phyloP scores from a whole-genome alignment of 2,888 invertebrate species.

The Elaeidobius kamerunicus region DNA sequence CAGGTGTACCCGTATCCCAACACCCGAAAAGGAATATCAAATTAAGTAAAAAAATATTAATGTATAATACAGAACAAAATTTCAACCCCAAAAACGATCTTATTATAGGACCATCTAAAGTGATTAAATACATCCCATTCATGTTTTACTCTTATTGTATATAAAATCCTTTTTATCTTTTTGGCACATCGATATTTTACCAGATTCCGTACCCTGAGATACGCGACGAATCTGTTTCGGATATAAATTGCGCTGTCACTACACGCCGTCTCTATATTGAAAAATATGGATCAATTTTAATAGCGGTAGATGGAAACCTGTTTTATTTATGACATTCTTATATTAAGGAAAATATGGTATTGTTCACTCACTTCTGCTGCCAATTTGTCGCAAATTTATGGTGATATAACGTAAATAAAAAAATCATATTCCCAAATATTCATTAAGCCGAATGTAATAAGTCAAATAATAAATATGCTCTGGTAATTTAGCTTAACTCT shows the following conservation, averaged over 20 bases:
- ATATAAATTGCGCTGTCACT: constrained; percentile 26
- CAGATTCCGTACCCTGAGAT: background rate
- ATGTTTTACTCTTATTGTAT: background rate
- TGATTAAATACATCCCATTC: no score
- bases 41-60: background rate
- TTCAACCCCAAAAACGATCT: no score
- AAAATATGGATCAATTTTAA: constrained; percentile 27
- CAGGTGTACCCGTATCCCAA: no score
- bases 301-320: constrained; percentile 10
- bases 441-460: no score
- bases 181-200: constrained; percentile 7
- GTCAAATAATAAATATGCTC: background rate
- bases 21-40: no score
- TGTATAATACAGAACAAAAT: no score
- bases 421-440: no score
- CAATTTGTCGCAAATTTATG: constrained; percentile 6
- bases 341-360: constrained; percentile 14
- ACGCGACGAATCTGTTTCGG: constrained; percentile 17
- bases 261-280: constrained; percentile 25
- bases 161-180: background rate
- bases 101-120: no score
- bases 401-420: constrained; percentile 3
- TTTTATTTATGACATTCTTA: constrained; percentile 15
- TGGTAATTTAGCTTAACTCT: background rate
- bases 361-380: constrained; percentile 7